phyloP scores from a whole-genome alignment of 2,113 vertebrate genomes.

The Peromyscus maniculatus region DNA sequence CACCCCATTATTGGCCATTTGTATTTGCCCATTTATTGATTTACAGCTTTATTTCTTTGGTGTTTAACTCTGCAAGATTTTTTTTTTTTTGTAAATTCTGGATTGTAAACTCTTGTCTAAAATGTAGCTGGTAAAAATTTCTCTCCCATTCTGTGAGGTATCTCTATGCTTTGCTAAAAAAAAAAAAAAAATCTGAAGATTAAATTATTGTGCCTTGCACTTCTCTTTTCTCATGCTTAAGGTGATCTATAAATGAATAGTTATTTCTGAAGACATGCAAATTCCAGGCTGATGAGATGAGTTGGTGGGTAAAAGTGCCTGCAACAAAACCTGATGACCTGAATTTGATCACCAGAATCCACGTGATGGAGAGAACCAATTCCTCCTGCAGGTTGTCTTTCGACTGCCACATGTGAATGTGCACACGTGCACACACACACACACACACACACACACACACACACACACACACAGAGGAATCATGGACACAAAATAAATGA shows the following conservation, averaged over 20 bases:
- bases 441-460: not conserved
- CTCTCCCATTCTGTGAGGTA: not conserved
- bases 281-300: not conserved
- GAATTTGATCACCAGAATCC: not conserved
- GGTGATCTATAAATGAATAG: not conserved
- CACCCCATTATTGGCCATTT: too few species aligned
- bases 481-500: not conserved
- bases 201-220: not conserved
- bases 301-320: not conserved
- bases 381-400: not conserved
- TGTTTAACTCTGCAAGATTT: too few species aligned
- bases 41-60: too few species aligned
- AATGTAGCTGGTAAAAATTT: not conserved
- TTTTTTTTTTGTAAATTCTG: too few species aligned
- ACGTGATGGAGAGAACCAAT: not conserved
- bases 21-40: too few species aligned
- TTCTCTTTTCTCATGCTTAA: not conserved
- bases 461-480: not conserved
- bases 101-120: not conserved
- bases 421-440: not conserved
- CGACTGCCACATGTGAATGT: not conserved
- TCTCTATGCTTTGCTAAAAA: not conserved
- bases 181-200: not conserved
- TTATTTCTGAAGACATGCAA: slow-evolving; percentile 40
- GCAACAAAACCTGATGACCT: not conserved